Conservation (phyloP, 2,113 vertebrate genomes). For the Triplophysa rosa region DNA sequence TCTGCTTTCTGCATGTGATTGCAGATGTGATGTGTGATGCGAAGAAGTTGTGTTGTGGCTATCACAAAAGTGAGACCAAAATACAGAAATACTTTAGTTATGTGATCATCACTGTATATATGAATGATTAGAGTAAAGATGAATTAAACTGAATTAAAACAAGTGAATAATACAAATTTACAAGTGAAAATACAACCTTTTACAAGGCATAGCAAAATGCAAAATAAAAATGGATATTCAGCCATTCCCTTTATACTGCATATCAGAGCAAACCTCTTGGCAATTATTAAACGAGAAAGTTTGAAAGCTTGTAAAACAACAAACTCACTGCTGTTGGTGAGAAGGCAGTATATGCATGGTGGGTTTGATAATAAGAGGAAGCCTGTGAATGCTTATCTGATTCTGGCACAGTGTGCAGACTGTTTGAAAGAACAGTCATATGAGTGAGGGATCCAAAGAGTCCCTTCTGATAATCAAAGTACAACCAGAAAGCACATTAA, state of each 20-base stretch:
- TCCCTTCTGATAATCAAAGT: background rate
- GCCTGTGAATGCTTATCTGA: conserved; percentile 46
- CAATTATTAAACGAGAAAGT: background rate
- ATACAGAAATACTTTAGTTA: too few relatives aligned
- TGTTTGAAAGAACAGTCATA: conserved; percentile 48
- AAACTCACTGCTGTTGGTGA: background rate
- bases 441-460: conserved; percentile 44
- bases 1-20: background rate
- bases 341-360: background rate
- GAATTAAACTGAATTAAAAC: too few relatives aligned
- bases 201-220: too few relatives aligned
- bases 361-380: conserved; percentile 32
- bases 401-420: conserved; percentile 41
- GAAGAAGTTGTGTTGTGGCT: too few relatives aligned
- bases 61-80: too few relatives aligned
- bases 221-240: background rate
- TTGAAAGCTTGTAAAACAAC: background rate
- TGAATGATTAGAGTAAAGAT: too few relatives aligned
- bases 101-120: too few relatives aligned
- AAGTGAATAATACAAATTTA: too few relatives aligned
- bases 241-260: background rate
- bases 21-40: too few relatives aligned
- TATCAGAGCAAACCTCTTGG: background rate
- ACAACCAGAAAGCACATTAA: background rate
- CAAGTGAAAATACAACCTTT: too few relatives aligned